phyloP scores from a whole-genome alignment of 1,140 invertebrate genomes.

The Sweltsa coloradensis region DNA sequence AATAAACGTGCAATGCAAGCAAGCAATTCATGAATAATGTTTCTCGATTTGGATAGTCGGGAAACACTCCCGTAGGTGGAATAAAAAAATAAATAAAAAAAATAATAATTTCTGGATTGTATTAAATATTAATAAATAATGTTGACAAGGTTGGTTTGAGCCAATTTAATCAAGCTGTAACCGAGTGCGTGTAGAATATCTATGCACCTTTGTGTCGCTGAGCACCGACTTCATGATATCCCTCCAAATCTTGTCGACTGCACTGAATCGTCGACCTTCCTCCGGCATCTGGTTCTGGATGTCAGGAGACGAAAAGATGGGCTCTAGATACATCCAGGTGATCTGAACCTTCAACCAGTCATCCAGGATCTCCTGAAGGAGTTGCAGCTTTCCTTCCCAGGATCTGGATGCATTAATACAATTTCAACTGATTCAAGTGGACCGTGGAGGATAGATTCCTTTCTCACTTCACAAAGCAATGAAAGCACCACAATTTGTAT shows the following conservation, averaged over 20 bases:
- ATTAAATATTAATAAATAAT: too few species aligned
- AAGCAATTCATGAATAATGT: too few species aligned
- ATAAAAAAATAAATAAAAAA: too few species aligned
- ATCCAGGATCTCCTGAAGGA: conserved; percentile 85
- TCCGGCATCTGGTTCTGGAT: conserved; percentile 94
- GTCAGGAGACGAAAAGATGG: conserved; percentile 94
- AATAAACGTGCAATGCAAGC: too few species aligned
- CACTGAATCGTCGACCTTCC: conserved; percentile 78
- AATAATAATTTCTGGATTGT: too few species aligned
- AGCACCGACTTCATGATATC: conserved; percentile 84
- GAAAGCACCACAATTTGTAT: neutral
- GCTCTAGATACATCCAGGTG: conserved; percentile 95
- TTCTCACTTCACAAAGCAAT: neutral
- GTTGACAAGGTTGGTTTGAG: too few species aligned
- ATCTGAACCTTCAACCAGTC: conserved; percentile 93
- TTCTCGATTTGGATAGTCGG: too few species aligned
- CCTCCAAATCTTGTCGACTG: conserved; percentile 90
- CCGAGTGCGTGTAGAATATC: too few species aligned
- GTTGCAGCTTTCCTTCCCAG: conserved; percentile 65
- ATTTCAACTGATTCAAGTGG: neutral
- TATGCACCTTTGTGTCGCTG: conserved; percentile 60
- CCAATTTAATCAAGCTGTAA: too few species aligned
- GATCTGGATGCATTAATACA: conserved; percentile 38
- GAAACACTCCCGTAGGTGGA: too few species aligned
- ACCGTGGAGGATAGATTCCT: neutral